These are phyloP conservation scores for Caiman crocodilus DNA, from an alignment of 2,797 vertebrate genomes.

Conservation along the genomic window DNA sequence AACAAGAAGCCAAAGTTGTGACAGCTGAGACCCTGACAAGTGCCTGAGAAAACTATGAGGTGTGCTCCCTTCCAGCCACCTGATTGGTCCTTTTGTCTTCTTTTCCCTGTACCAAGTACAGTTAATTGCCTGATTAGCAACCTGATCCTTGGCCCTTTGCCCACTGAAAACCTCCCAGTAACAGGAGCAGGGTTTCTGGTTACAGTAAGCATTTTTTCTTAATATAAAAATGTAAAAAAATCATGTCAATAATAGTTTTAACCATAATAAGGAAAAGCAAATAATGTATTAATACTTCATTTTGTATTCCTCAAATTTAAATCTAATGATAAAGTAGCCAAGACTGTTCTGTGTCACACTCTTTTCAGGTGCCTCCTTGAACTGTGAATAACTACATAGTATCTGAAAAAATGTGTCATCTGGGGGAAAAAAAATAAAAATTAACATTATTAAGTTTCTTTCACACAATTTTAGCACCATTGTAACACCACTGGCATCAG, in stretches of 20 bases:
- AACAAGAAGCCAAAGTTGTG: too few species aligned
- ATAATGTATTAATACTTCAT: background rate
- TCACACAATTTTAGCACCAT: background rate
- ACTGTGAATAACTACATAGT: background rate
- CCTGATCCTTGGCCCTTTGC: too few species aligned
- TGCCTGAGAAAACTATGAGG: too few species aligned
- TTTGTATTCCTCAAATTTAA: background rate
- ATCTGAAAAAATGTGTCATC: background rate
- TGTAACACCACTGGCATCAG: background rate
- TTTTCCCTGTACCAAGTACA: too few species aligned
- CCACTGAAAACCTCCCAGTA: too few species aligned
- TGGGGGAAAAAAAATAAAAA: background rate
- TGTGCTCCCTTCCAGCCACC: too few species aligned
- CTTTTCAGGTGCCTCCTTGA: background rate
- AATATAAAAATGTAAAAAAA: background rate
- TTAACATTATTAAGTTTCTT: background rate
- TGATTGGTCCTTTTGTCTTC: too few species aligned
- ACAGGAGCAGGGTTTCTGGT: too few species aligned
- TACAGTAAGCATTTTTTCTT: background rate
- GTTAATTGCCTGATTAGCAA: too few species aligned
- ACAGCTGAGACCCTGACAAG: too few species aligned
- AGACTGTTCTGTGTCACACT: rapidly evolving
- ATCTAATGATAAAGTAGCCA: background rate
- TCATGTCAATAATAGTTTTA: background rate
- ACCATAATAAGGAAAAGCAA: background rate